Percentiles rank a stretch among this genome's conserved stretches.
phyloP scores from a whole-genome alignment of 2,888 invertebrate genomes.

The Kuschelorhynchus macadamiae region DNA sequence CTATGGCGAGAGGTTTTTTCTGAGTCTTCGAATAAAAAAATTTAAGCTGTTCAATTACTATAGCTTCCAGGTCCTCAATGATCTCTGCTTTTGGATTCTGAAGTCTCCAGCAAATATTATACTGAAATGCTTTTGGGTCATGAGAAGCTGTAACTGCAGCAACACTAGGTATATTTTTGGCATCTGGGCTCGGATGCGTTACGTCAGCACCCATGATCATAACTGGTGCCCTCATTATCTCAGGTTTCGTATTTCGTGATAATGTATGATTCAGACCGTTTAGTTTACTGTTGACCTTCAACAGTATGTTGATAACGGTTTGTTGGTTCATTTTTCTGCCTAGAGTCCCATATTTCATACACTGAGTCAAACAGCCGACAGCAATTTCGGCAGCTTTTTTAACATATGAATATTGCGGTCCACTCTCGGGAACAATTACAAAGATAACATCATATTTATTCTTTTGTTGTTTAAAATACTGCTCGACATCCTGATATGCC shows the following conservation, averaged over 20 bases:
- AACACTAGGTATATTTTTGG: slow-evolving; percentile 75
- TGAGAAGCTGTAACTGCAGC: slow-evolving; percentile 85
- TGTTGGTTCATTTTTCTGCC: slow-evolving; percentile 71
- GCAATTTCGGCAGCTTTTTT: slow-evolving; percentile 80
- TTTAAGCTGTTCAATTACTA: slow-evolving; percentile 72
- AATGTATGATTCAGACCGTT: slow-evolving; percentile 83
- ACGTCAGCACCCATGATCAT: slow-evolving; percentile 88
- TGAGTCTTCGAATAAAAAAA: slow-evolving; percentile 72
- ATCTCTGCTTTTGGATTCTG: slow-evolving; percentile 83
- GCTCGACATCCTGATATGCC: slow-evolving; percentile 36
- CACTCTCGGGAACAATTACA: slow-evolving; percentile 73
- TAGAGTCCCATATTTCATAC: slow-evolving; percentile 74
- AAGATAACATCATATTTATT: slow-evolving; percentile 72
- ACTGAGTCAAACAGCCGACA: slow-evolving; percentile 82
- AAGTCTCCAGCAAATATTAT: slow-evolving; percentile 83
- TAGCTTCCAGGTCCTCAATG: slow-evolving; percentile 78
- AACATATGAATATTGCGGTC: slow-evolving; percentile 67
- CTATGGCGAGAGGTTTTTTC: slow-evolving; percentile 75
- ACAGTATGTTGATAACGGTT: slow-evolving; percentile 79
- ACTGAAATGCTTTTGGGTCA: slow-evolving; percentile 77
- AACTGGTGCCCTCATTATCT: slow-evolving; percentile 67
- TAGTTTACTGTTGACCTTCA: slow-evolving; percentile 80
- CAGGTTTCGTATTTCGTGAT: slow-evolving; percentile 38
- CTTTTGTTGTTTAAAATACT: slow-evolving; percentile 50
- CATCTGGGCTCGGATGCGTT: slow-evolving; percentile 91